Percentiles rank a stretch among this genome's conserved stretches.
phyloP scores from a whole-genome alignment of 1,140 invertebrate genomes.

The Calephelis virginiensis region DNA sequence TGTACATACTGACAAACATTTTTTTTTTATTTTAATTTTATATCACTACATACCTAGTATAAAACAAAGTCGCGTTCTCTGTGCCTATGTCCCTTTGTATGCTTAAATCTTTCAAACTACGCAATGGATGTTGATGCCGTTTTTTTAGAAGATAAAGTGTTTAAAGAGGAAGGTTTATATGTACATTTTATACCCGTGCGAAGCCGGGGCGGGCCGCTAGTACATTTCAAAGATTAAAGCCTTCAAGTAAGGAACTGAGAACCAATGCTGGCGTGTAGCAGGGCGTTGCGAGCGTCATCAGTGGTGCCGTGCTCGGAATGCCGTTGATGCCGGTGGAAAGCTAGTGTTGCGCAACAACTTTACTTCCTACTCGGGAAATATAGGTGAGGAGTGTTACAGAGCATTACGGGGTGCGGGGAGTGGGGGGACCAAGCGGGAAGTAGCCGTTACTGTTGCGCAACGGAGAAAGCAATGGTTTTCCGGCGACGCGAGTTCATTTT shows the following conservation, averaged over 20 bases:
- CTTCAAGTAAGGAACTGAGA: background rate
- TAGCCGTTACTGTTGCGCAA: slow-evolving; percentile 60
- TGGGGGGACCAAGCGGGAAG: slow-evolving; percentile 50
- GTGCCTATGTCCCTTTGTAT: too few relatives aligned
- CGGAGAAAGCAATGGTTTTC: slow-evolving; percentile 67
- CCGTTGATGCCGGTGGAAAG: slow-evolving; percentile 52
- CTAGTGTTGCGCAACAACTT: slow-evolving; percentile 49
- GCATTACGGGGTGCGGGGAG: slow-evolving; percentile 24
- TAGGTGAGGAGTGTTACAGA: slow-evolving; percentile 62
- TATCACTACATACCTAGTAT: too few relatives aligned
- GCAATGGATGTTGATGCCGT: too few relatives aligned
- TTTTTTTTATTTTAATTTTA: too few relatives aligned
- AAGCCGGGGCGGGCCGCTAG: too few relatives aligned
- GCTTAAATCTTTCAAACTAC: too few relatives aligned
- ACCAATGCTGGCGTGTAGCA: slow-evolving; percentile 12
- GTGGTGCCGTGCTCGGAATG: slow-evolving; percentile 34
- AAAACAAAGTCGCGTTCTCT: too few relatives aligned
- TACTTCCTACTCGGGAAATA: slow-evolving; percentile 69
- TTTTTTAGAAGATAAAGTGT: too few relatives aligned
- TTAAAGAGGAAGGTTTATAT: too few relatives aligned
- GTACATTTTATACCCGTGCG: too few relatives aligned
- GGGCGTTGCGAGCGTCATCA: slow-evolving; percentile 19
- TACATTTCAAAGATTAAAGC: too few relatives aligned
- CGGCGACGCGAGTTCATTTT: slow-evolving; percentile 69
- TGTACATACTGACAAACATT: too few relatives aligned